Evolutionary conservation across 2,113 vertebrate genomes (phyloP), one percentile per base, ranked within the genome.

Genomic region (Amazona vittata): DNA sequence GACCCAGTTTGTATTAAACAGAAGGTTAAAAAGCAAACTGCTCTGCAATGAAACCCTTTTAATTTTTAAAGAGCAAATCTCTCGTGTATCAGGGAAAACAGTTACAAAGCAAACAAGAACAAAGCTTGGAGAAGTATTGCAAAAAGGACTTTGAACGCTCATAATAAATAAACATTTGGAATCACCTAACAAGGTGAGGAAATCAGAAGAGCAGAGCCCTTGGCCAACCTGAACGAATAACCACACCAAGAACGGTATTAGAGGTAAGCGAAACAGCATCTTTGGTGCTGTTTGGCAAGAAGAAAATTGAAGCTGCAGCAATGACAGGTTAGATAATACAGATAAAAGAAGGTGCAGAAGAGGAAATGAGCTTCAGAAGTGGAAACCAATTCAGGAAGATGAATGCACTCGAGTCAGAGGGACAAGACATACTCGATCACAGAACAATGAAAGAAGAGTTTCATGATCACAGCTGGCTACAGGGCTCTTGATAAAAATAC

Each of bases 1-100:
- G 92, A 83, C 83, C 75, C 44, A 92, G 49, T 86, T 93, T 85
- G 37, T 44, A 90, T 77, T 53, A 78, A 94, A 78, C 20, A 94
- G 73, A 92, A 89, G 7, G 11, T 29, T 39, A 75, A 86, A 95
- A 89, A 83, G 37, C n/a, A 83, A 89, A 77, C 35, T 86, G 50
- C 33, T 87, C 35, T 75, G 31, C 65, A 93, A 95, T 25, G 9
- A 96, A 90, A 70, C 3, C 43, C 71, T 59, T 83, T 86, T 57
- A 76, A 85, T 81, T 92, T 94, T 93, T 89, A 91, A 95, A 86
- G 14, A 95, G 26, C 43, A 71, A 55, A 60, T 86, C 43, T 86
- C 80, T 59, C 25, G 16, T 0, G 0, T 22, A 19, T 59, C 60
- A 82, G 24, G 18, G 20, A 60, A 75, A 96, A 63, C 10, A 68